These are phyloP conservation scores for Drosophila ambigua DNA, from an alignment of 1,140 invertebrate species.

Conservation along the genomic window DNA sequence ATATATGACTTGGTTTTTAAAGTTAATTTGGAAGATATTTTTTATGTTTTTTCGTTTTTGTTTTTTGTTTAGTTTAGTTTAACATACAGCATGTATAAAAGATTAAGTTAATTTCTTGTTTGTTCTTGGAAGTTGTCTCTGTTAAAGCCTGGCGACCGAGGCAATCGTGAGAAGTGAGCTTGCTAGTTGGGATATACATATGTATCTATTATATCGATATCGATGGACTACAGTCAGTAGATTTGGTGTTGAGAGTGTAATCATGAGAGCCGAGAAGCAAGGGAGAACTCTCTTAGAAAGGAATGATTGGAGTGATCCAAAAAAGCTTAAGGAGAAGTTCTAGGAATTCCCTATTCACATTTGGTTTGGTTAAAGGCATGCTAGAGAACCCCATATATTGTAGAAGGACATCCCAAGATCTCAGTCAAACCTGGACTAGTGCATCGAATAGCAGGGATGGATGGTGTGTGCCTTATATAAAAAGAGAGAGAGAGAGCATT, in stretches of 20 bases:
- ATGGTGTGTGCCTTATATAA: slow-evolving; percentile 15
- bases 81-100: slow-evolving; percentile 74
- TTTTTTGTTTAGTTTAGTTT: slow-evolving; percentile 57
- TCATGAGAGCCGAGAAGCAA: slow-evolving; percentile 5
- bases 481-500: slow-evolving; percentile 30
- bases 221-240: slow-evolving; percentile 32
- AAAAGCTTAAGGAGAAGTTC: too few relatives aligned
- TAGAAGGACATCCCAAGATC: slow-evolving; percentile 3
- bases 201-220: slow-evolving; percentile 33
- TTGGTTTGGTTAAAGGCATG: too few relatives aligned
- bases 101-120: slow-evolving; percentile 60
- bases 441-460: slow-evolving; percentile 10
- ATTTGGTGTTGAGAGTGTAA: slow-evolving; percentile 18
- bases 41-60: slow-evolving; percentile 43
- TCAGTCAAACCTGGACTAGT: slow-evolving; percentile 18
- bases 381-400: too few relatives aligned
- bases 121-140: slow-evolving; percentile 62
- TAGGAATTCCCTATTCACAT: too few relatives aligned
- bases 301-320: too few relatives aligned
- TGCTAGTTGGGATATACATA: slow-evolving; percentile 46
- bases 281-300: too few relatives aligned
- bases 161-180: slow-evolving; percentile 50
- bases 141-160: slow-evolving; percentile 48
- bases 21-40: slow-evolving; percentile 80
- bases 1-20: slow-evolving; percentile 57